Conservation (phyloP, 2,888 invertebrate species). For the Mesopsocus fuscifrons region DNA sequence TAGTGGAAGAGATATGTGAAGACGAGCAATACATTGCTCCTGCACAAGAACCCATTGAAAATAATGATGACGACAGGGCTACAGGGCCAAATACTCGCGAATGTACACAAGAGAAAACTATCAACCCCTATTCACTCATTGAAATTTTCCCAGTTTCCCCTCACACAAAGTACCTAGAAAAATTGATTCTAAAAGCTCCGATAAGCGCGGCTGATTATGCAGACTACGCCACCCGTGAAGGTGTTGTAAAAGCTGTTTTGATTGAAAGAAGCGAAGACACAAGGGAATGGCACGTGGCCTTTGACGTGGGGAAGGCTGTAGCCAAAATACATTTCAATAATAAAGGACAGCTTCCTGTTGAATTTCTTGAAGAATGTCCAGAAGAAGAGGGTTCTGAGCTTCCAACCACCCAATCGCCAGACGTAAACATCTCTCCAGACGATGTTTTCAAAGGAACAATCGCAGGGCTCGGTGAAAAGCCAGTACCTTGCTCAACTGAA, state of each 20-base stretch:
- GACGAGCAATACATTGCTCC: not conserved
- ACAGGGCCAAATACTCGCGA: not conserved
- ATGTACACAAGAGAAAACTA: not conserved
- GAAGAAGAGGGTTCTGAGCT: too few relatives aligned
- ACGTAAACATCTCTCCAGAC: not conserved
- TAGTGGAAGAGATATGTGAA: not conserved
- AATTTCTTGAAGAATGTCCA: not conserved
- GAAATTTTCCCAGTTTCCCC: not conserved
- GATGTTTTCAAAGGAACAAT: not conserved
- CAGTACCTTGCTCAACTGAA: not conserved
- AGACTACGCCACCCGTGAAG: not conserved
- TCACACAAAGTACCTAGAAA: not conserved
- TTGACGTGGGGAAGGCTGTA: not conserved
- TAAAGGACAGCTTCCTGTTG: not conserved
- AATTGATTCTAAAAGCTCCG: not conserved
- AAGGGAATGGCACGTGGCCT: not conserved
- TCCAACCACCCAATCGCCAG: not conserved
- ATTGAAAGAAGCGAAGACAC: too few relatives aligned
- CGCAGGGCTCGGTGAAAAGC: not conserved
- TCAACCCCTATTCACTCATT: not conserved
- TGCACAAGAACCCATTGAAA: not conserved
- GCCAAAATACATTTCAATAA: too few relatives aligned
- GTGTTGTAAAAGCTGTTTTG: not conserved
- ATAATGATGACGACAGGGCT: not conserved
- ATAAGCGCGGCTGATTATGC: not conserved